Evolutionary conservation across 2,888 invertebrate species (phyloP).

Genomic region (Lithophane socia): DNA sequence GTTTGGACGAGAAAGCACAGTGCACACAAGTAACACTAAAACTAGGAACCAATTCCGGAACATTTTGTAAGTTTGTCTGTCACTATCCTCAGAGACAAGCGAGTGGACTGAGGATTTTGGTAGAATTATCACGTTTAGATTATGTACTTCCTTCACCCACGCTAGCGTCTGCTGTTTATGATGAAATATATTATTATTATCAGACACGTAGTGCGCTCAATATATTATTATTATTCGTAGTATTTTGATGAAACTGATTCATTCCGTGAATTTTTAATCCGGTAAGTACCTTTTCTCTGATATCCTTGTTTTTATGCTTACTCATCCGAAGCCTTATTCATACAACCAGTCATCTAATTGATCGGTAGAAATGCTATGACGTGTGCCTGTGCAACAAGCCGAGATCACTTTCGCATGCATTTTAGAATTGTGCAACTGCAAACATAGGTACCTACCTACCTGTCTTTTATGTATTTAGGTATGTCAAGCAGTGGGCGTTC

Average conservation of each 20-base stretch:
- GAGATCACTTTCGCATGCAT: not conserved
- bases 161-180: conserved; percentile 46
- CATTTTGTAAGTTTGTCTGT: conserved; percentile 55
- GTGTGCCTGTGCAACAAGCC: not conserved
- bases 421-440: not conserved
- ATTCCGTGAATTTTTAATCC: conserved; percentile 20
- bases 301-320: not conserved
- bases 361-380: not conserved
- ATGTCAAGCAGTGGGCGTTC: not conserved
- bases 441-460: not conserved
- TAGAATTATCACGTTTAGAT: conserved; percentile 65
- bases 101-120: conserved; percentile 62
- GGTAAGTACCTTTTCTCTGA: not conserved
- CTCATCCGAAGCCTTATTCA: conserved; percentile 8
- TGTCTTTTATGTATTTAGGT: not conserved
- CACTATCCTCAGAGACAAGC: conserved; percentile 25
- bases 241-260: conserved; percentile 28
- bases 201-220: conserved; percentile 8
- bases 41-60: conserved; percentile 50
- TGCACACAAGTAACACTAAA: conserved; percentile 52
- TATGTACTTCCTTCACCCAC: conserved; percentile 76
- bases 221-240: conserved; percentile 13
- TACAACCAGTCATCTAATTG: not conserved
- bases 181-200: conserved; percentile 45
- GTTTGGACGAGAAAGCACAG: conserved; percentile 53